phyloP scores from a whole-genome alignment of 2,113 vertebrate genomes.

The Uria aalge region DNA sequence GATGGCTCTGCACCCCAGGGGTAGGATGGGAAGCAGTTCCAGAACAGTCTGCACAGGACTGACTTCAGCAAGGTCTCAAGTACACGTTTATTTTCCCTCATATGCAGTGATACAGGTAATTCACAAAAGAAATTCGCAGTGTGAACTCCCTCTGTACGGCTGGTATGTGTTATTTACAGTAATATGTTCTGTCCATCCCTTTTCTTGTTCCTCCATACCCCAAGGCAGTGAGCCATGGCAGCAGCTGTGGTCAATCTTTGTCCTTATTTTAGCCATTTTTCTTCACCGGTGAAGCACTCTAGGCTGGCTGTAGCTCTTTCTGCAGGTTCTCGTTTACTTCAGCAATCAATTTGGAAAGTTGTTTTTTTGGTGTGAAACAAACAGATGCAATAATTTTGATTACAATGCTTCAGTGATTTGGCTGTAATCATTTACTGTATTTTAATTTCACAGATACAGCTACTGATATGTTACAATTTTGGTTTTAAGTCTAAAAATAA shows the following conservation, averaged over 20 bases:
- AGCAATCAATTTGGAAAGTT: not conserved
- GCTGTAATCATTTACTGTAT: not conserved
- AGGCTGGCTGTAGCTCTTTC: not conserved
- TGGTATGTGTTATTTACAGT: not conserved
- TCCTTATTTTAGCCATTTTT: not conserved
- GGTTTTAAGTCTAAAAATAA: not conserved
- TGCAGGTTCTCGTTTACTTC: not conserved
- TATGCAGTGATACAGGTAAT: not conserved
- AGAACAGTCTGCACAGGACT: not conserved
- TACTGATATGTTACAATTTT: not conserved
- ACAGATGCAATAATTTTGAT: not conserved
- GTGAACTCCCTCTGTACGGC: not conserved
- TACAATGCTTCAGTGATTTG: not conserved
- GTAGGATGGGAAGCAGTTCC: not conserved
- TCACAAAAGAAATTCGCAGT: not conserved
- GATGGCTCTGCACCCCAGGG: not conserved
- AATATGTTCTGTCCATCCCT: not conserved
- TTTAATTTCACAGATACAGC: not conserved
- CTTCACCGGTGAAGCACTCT: not conserved
- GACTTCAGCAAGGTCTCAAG: not conserved
- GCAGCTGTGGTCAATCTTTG: not conserved
- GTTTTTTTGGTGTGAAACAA: not conserved
- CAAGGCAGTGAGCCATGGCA: not conserved
- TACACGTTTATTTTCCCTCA: slow-evolving; percentile 34
- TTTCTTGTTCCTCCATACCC: not conserved